Conservation (phyloP, 2,797 vertebrate genomes). For the Pteronotus mesoamericanus region DNA sequence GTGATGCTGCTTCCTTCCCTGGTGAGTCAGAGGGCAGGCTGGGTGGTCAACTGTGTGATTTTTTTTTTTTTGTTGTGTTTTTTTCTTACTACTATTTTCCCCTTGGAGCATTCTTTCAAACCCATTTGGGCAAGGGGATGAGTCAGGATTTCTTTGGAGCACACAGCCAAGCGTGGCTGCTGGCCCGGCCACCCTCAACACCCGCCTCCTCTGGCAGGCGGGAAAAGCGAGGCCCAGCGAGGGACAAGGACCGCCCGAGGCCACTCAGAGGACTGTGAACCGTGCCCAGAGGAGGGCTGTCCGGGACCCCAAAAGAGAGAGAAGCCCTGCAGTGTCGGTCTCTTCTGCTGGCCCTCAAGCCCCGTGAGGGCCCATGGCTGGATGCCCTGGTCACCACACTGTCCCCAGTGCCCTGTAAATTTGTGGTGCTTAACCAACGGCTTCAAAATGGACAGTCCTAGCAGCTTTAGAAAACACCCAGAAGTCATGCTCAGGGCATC, state of each 20-base stretch:
- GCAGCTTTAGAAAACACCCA: neutral
- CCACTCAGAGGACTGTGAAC: neutral
- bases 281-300: neutral
- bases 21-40: neutral
- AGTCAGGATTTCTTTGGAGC: neutral
- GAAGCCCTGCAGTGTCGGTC: fast-evolving
- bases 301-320: fast-evolving
- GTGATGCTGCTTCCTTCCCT: neutral
- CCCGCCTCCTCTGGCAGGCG: too few species aligned
- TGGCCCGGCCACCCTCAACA: neutral
- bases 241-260: neutral
- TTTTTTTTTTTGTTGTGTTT: neutral
- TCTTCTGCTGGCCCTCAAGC: neutral
- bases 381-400: neutral
- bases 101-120: neutral
- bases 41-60: neutral
- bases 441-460: neutral
- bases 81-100: neutral
- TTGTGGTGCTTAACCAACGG: neutral
- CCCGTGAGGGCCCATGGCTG: fast-evolving
- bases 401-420: neutral
- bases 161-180: neutral
- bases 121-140: neutral
- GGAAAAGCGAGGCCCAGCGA: neutral
- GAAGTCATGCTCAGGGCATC: neutral